These are phyloP conservation scores for Eupsittula cactorum DNA, from an alignment of 2,113 vertebrate species.

Conservation along the genomic window DNA sequence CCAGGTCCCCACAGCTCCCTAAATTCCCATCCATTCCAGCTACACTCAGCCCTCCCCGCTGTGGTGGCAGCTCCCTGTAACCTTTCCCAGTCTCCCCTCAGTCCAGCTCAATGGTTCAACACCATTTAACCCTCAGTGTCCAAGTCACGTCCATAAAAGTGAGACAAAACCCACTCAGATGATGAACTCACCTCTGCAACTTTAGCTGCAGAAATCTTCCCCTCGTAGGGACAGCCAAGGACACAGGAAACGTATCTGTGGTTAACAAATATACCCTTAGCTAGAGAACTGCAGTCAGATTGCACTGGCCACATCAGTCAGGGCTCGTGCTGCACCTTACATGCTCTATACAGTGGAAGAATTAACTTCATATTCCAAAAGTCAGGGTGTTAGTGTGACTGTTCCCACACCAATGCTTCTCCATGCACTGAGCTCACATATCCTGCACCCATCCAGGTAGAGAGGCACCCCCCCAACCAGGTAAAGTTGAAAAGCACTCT, in stretches of 20 bases:
- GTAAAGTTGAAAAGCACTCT: background rate
- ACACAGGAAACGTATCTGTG: conserved; percentile 93
- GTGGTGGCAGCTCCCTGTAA: background rate
- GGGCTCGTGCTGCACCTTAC: background rate
- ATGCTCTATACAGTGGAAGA: accelerated
- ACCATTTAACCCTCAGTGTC: background rate
- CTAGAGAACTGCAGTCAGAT: background rate
- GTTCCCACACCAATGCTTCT: background rate
- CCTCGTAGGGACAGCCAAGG: conserved; percentile 96
- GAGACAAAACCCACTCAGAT: background rate
- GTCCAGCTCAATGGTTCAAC: background rate
- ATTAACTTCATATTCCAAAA: background rate
- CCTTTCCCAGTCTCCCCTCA: background rate
- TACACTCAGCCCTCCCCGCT: background rate
- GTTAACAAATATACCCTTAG: background rate
- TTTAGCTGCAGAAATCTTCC: conserved; percentile 88
- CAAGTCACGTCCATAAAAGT: accelerated
- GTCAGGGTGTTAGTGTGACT: background rate
- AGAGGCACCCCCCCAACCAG: background rate
- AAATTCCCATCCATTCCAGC: background rate
- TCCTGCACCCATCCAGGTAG: background rate
- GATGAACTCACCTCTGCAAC: conserved; percentile 87
- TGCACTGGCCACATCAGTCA: background rate
- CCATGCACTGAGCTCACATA: background rate
- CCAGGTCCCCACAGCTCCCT: background rate